phyloP scores from a whole-genome alignment of 2,113 vertebrate species.

The Etheostoma spectabile region DNA sequence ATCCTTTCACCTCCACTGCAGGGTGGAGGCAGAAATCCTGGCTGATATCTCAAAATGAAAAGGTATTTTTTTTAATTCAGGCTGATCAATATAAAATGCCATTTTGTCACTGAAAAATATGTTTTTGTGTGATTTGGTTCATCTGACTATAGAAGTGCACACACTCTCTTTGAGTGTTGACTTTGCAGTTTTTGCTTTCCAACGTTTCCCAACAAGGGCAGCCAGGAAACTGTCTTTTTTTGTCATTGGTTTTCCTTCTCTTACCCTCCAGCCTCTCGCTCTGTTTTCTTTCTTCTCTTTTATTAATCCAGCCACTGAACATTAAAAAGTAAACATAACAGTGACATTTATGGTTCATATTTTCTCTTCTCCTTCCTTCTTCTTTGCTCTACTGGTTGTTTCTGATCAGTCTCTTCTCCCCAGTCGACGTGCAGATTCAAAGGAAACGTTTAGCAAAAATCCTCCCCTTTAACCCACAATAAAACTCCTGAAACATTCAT shows the following conservation, averaged over 20 bases:
- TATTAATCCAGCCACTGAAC: not conserved
- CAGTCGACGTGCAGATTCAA: not conserved
- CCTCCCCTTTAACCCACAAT: conserved; percentile 12
- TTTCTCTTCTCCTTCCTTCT: not conserved
- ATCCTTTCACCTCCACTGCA: not conserved
- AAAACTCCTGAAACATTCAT: conserved; percentile 21
- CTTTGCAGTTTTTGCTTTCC: not conserved
- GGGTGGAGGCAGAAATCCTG: not conserved
- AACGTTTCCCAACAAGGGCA: too few species aligned
- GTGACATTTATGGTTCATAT: not conserved
- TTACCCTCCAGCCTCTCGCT: not conserved
- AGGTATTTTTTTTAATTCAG: too few species aligned
- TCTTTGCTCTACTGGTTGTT: not conserved
- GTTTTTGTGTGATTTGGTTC: too few species aligned
- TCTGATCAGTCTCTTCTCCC: not conserved
- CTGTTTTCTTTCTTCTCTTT: not conserved
- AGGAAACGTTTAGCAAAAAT: not conserved
- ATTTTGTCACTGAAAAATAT: too few species aligned
- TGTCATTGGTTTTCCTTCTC: not conserved
- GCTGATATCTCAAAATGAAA: too few species aligned
- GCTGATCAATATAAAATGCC: too few species aligned
- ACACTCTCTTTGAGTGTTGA: too few species aligned
- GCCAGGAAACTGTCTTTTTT: not conserved
- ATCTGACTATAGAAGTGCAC: too few species aligned
- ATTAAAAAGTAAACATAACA: not conserved